A percentile compares a stretch with the other conserved stretches of the same genome.
Evolutionary conservation across 2,888 invertebrate genomes (phyloP).

Genomic region (Zygogramma bicolorata): DNA sequence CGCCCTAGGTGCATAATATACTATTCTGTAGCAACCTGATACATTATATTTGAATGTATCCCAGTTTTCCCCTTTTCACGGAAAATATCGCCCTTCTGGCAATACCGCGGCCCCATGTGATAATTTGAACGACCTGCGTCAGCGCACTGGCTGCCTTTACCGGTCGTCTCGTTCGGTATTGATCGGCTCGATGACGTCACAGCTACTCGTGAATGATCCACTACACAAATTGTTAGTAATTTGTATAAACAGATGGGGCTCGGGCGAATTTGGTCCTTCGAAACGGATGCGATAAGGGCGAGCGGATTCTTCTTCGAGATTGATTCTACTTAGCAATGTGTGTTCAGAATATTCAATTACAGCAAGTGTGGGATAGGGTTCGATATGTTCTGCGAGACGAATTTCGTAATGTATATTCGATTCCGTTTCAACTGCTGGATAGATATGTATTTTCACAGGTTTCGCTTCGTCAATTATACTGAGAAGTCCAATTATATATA

Average conservation of each 20-base stretch:
- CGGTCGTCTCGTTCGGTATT: conserved; percentile 58
- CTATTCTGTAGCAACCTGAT: no score
- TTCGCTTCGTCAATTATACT: no score
- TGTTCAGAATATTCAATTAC: conserved; percentile 46
- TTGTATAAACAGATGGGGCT: conserved; percentile 50
- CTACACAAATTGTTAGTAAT: conserved; percentile 62
- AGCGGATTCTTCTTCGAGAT: conserved; percentile 18
- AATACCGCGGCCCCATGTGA: conserved; percentile 34
- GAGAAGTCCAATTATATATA: no score
- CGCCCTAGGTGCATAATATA: no score
- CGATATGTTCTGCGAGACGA: not conserved
- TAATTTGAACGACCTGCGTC: conserved; percentile 29
- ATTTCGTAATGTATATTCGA: not conserved
- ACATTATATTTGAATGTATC: no score
- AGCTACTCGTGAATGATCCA: conserved; percentile 63
- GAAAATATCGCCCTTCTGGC: not conserved
- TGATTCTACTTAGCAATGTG: conserved; percentile 43
- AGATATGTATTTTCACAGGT: no score
- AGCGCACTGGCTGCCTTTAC: conserved; percentile 48
- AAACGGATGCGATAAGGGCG: conserved; percentile 21
- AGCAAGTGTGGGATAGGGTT: conserved; percentile 27
- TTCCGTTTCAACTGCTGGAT: no score
- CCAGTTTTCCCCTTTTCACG: not conserved
- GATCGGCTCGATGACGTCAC: conserved; percentile 62
- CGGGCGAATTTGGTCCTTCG: conserved; percentile 38